Percentiles rank a stretch among this genome's conserved stretches.
Evolutionary conservation across 2,888 invertebrate genomes (phyloP).

Genomic region (Criorhina ranunculi): DNA sequence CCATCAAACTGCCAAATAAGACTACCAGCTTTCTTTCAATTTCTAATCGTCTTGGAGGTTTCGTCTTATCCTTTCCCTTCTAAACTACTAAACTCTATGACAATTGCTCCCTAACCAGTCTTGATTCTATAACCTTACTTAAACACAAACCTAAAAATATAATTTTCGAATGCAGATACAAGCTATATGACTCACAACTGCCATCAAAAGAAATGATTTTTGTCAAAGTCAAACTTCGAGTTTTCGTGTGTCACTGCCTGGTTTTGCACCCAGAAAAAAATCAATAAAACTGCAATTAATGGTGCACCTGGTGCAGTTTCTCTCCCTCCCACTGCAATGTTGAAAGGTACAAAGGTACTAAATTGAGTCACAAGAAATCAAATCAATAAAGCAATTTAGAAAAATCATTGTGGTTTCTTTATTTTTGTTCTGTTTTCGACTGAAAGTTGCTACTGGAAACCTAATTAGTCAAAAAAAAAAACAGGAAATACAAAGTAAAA

Average conservation of each 20-base stretch:
- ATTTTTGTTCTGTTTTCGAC: background rate
- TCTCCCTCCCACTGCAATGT: background rate
- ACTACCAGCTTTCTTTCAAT: too few species aligned
- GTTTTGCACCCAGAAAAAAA: constrained; percentile 11
- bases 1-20: too few species aligned
- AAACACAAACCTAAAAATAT: too few species aligned
- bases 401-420: background rate
- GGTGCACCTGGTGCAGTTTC: constrained; percentile 8
- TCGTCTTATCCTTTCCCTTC: too few species aligned
- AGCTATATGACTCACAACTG: too few species aligned
- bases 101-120: too few species aligned
- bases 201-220: too few species aligned
- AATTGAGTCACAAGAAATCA: constrained; percentile 13
- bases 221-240: background rate
- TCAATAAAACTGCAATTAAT: constrained; percentile 49
- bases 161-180: too few species aligned
- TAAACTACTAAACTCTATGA: too few species aligned
- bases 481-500: constrained; percentile 21
- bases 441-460: background rate
- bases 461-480: constrained; percentile 4
- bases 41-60: too few species aligned
- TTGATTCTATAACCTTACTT: too few species aligned
- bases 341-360: background rate
- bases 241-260: background rate
- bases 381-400: background rate